phyloP scores from a whole-genome alignment of 2,113 vertebrate species.

The Columba livia region DNA sequence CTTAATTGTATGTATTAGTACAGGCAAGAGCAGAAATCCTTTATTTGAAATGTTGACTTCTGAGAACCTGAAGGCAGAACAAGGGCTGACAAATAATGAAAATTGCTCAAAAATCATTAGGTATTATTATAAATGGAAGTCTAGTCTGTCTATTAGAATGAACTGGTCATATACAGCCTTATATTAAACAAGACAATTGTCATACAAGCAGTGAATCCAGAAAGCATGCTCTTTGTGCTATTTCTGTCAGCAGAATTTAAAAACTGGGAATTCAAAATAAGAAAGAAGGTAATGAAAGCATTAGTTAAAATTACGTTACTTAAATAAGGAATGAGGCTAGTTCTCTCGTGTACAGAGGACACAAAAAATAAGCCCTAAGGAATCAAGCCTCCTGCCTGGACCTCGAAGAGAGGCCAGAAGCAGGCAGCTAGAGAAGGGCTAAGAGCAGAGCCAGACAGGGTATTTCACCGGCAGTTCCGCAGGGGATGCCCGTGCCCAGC shows the following conservation, averaged over 20 bases:
- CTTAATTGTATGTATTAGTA: neutral
- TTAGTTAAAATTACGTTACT: neutral
- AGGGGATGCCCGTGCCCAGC: rapidly evolving
- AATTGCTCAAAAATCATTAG: neutral
- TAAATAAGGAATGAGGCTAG: neutral
- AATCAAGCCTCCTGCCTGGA: neutral
- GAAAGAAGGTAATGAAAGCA: neutral
- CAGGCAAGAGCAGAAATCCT: neutral
- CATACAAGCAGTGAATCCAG: neutral
- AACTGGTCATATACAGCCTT: neutral
- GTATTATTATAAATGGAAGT: neutral
- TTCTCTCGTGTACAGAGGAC: neutral
- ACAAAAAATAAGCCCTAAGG: neutral
- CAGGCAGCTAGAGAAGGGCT: neutral
- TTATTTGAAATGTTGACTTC: neutral
- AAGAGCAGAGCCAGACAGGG: neutral
- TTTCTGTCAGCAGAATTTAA: neutral
- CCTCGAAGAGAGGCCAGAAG: rapidly evolving
- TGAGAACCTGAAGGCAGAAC: neutral
- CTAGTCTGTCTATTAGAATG: neutral
- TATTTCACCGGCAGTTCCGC: rapidly evolving
- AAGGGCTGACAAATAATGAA: neutral
- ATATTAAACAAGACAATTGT: neutral
- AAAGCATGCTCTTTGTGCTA: neutral
- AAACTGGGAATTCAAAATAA: neutral